These are phyloP conservation scores for Dasypus novemcinctus DNA, from an alignment of 2,113 vertebrate genomes.

Conservation along the genomic window DNA sequence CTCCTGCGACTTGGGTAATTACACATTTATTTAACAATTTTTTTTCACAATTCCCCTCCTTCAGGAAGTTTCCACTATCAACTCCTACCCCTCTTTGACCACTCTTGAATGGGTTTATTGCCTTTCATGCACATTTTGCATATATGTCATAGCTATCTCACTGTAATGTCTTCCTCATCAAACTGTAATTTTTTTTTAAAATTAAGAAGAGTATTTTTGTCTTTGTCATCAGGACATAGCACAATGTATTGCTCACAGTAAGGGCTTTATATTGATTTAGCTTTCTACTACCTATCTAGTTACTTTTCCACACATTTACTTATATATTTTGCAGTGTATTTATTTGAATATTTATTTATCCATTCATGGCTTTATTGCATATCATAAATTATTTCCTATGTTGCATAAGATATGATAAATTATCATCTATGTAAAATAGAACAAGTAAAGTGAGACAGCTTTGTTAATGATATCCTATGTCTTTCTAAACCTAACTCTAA, in stretches of 20 bases:
- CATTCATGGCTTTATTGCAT: not conserved
- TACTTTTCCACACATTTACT: not conserved
- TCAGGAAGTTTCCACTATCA: not conserved
- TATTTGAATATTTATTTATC: not conserved
- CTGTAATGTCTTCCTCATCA: not conserved
- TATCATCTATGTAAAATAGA: not conserved
- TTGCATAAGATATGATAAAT: not conserved
- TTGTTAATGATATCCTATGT: not conserved
- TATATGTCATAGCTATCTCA: not conserved
- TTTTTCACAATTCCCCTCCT: not conserved
- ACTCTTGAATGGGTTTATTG: not conserved
- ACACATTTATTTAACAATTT: not conserved
- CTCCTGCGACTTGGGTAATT: not conserved
- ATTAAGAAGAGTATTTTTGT: not conserved
- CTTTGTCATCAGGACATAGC: no score
- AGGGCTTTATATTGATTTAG: not conserved
- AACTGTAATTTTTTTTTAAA: not conserved
- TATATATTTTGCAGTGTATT: not conserved
- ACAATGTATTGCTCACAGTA: not conserved
- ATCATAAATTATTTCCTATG: not conserved
- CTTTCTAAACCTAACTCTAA: not conserved
- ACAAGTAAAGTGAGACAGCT: not conserved
- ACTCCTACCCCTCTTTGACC: not conserved
- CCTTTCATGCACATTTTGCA: not conserved
- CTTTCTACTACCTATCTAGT: not conserved